Evolutionary conservation across 2,113 vertebrate species (phyloP), one percentile per base, ranked within the genome.

Genomic region (Centrocercus urophasianus): DNA sequence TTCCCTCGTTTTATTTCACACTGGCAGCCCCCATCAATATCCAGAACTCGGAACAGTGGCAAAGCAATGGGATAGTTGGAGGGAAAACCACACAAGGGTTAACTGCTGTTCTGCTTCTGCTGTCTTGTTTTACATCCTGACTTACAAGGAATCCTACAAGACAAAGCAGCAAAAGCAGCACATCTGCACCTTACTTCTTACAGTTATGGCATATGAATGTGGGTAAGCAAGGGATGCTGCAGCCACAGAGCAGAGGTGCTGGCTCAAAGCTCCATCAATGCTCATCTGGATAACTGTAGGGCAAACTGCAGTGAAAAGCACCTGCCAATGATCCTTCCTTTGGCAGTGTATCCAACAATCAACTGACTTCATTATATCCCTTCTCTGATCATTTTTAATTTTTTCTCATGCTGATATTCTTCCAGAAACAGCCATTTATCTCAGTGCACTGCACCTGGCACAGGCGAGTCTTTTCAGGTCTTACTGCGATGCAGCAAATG

Each of bases 401-500:
- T 64, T 12, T 14, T 43, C 45, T 20, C 10, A 1, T 3, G 7
- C 21, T 22, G 9, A 0, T 3, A 14, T 5, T 42, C 72, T 73
- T 54, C 40, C 83, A 80, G 71, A 79, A 85, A 16, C n/a, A 32
- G 6, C 6, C 34, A 2, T 10, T 56, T 32, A 34, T 43, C 43
- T 70, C 19, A 17, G 59, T 65, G 56, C 50, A 19, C 15, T 13
- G 40, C 59, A 24, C 25, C 4, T 50, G 20, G 59, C 30, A 27
- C 10, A 4, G 1, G 0, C 13, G 20, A 30, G 21, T 24, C 32
- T 25, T 45, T n/a, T 17, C 2, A 1, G 30, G 25, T 43, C 32
- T 16, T 38, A 10, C 0, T 21, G 65, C 28, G 14, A 1, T 7
- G 1, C 25, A 48, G n/a, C 11, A 48, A 34, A 48, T 0, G 47